Percentiles rank a stretch among this genome's conserved stretches.
phyloP scores from a whole-genome alignment of 2,797 vertebrate species.

The Tapera naevia region DNA sequence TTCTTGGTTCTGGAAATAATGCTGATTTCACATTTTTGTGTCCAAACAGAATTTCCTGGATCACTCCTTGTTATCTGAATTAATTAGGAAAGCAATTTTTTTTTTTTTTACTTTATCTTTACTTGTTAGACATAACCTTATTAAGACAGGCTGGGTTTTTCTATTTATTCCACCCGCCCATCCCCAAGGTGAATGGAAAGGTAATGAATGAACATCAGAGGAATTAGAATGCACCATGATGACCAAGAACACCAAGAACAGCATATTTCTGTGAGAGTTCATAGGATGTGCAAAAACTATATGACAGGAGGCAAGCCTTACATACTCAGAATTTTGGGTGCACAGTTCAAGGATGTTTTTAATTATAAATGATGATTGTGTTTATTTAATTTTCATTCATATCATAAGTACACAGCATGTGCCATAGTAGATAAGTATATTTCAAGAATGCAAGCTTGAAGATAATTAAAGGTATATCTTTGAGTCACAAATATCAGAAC shows the following conservation, averaged over 20 bases:
- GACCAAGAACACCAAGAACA: neutral
- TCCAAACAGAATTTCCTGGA: neutral
- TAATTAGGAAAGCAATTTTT: neutral
- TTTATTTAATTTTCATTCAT: neutral
- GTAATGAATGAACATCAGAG: neutral
- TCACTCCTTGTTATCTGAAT: neutral
- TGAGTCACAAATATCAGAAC: neutral
- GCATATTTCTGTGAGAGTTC: neutral
- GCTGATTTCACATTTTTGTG: neutral
- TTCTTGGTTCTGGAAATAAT: neutral
- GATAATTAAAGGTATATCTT: neutral
- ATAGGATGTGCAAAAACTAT: neutral
- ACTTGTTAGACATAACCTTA: neutral
- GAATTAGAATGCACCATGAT: neutral
- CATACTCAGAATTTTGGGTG: neutral
- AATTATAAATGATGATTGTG: neutral
- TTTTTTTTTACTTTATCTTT: too few relatives aligned
- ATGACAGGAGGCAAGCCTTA: neutral
- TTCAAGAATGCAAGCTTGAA: neutral
- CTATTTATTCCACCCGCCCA: neutral
- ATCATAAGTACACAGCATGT: neutral
- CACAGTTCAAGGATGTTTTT: neutral
- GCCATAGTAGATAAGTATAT: neutral
- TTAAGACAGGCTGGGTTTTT: neutral
- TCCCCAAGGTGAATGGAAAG: neutral